Percentiles rank a stretch among this genome's conserved stretches.
phyloP scores from a whole-genome alignment of 1,140 invertebrate genomes.

The Drosophila nasuta region DNA sequence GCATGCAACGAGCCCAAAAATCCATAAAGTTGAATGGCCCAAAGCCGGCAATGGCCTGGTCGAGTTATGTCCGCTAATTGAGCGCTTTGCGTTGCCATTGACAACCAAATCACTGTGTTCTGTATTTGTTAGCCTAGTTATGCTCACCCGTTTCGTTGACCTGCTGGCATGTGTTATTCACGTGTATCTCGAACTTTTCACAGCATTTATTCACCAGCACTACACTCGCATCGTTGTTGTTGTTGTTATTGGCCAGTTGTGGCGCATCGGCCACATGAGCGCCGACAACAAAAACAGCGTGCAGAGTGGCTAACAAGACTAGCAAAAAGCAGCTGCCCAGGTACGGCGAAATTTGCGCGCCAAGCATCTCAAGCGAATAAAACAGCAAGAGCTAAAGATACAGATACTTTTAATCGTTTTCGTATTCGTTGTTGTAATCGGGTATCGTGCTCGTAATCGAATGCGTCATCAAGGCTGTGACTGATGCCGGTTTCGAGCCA shows the following conservation, averaged over 20 bases:
- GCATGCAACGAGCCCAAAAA: constrained; percentile 65
- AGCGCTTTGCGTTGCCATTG: constrained; percentile 36
- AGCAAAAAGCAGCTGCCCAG: constrained; percentile 57
- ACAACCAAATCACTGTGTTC: constrained; percentile 29
- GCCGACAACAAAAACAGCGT: constrained; percentile 13
- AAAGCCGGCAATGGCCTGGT: constrained; percentile 84
- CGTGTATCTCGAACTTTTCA: constrained; percentile 88
- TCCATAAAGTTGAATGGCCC: constrained; percentile 79
- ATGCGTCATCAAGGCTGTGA: constrained; percentile 74
- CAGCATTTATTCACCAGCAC: constrained; percentile 91
- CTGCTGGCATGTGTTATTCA: constrained; percentile 88
- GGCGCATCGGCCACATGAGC: constrained; percentile 54
- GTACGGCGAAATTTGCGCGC: constrained; percentile 64
- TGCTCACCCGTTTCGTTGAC: constrained; percentile 86
- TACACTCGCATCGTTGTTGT: constrained; percentile 39
- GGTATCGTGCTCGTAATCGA: constrained; percentile 41
- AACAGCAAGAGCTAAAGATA: constrained; percentile 35
- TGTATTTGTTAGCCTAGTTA: not conserved
- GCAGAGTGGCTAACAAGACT: constrained; percentile 8
- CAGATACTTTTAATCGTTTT: constrained; percentile 30
- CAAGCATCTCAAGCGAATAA: constrained; percentile 63
- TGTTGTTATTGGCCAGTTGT: not conserved
- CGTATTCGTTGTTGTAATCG: constrained; percentile 2
- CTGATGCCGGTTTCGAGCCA: constrained; percentile 68
- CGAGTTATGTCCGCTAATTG: constrained; percentile 63